phyloP scores from a whole-genome alignment of 2,797 vertebrate genomes.

The Paramormyrops hopkinsi region DNA sequence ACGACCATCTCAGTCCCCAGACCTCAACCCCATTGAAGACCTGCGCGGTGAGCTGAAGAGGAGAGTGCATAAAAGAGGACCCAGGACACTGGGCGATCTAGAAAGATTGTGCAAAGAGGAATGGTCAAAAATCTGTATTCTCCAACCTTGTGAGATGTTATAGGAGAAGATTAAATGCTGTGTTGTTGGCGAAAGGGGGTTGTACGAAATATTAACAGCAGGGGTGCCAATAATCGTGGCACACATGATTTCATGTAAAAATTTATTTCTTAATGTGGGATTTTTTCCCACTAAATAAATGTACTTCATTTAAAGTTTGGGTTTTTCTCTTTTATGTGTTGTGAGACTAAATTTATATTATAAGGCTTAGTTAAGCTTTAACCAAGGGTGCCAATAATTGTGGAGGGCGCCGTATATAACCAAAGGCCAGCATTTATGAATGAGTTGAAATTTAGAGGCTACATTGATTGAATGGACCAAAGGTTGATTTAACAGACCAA shows the following conservation, averaged over 20 bases:
- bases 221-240: background rate
- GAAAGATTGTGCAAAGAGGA: background rate
- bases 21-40: background rate
- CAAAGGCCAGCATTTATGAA: background rate
- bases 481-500: background rate
- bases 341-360: background rate
- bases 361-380: background rate
- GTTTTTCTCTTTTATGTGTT: background rate
- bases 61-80: background rate
- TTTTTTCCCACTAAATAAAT: background rate
- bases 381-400: background rate
- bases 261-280: background rate
- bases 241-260: background rate
- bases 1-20: background rate
- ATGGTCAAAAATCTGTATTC: background rate
- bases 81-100: background rate
- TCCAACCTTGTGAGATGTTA: background rate
- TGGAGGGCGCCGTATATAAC: background rate
- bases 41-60: background rate
- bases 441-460: background rate
- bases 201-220: background rate
- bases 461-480: background rate
- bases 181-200: background rate
- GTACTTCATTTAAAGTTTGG: background rate
- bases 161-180: background rate